Base-by-base conservation (phyloP, 2,113 vertebrate genomes). In the Phyllostomus hastatus region DNA sequence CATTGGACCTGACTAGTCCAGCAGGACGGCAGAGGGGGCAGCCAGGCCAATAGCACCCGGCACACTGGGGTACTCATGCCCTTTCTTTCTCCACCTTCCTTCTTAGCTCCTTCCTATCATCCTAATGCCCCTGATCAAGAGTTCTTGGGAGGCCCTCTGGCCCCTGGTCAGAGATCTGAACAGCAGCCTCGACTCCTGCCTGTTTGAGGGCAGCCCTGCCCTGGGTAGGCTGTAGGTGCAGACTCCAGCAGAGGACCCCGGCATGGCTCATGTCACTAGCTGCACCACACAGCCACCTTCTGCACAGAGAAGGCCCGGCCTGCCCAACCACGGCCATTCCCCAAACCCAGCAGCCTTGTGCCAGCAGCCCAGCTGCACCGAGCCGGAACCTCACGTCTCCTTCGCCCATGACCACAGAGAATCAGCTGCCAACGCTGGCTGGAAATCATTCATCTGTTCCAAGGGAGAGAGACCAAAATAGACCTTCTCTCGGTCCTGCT, bases 391-490 rank as follows among this genome's bases (percentile, higher is more conserved):
- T 79, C 57, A 26, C 52, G 48, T 95, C 96, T 97, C 97, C 95
- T 97, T 93, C 64, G 73, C 84, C 90, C 24, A 16, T 6, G 69
- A 93, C 95, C 96, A 88, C 89, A 91, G 95, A 95, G 61, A 95
- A 79, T 90, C 69, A 16, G 88, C 95, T 8, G 7, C 95, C 96
- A 70, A 91, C 76, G 84, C 89, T 85, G 84, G 83, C 92, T 97
- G 96, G 97, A 95, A 97, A 97, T 97, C 96, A 93, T 26, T 88
- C 5, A 88, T 66, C 95, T 92, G 92, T 95, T 96, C 97, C 96
- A 92, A 97, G 73, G 85, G 75, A 96, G 91, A 94, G 79, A 97
- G 79, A 78, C 92, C 61, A 95, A 94, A 75, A 93, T 52, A 97
- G 90, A 96, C 50, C 57, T 94, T 93, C 33, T 73, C 54, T 70